These are phyloP conservation scores for Microctonus brassicae DNA, from an alignment of 2,888 invertebrate genomes.

Conservation along the genomic window DNA sequence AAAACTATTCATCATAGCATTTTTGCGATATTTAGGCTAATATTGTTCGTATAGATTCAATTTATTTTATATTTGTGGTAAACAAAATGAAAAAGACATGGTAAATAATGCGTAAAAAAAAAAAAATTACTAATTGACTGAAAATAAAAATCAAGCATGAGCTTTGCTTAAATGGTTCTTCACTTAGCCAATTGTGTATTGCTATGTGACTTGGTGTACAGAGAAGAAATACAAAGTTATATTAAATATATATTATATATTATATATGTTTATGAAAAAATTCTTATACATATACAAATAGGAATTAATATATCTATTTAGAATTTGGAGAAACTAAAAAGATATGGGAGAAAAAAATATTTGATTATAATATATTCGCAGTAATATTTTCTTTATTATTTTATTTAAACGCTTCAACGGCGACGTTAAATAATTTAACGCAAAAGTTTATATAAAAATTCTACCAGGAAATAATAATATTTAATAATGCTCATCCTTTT, in stretches of 20 bases:
- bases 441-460: neutral
- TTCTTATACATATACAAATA: constrained; percentile 25
- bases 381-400: neutral
- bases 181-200: constrained; percentile 24
- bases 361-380: neutral
- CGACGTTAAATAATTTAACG: neutral
- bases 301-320: constrained; percentile 24
- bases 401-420: neutral
- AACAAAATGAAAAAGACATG: neutral
- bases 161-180: constrained; percentile 44
- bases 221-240: constrained; percentile 47
- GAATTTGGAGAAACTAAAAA: no score
- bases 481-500: constrained; percentile 22
- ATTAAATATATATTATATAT: constrained; percentile 38
- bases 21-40: neutral
- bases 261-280: constrained; percentile 30
- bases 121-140: neutral
- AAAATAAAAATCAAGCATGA: constrained; percentile 36
- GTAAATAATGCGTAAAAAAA: neutral
- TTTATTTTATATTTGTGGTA: neutral
- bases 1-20: constrained; percentile 1
- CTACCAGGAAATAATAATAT: neutral
- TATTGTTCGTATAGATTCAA: neutral
- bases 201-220: constrained; percentile 55
- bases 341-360: constrained; percentile 8